Base-by-base conservation (phyloP, 1,140 invertebrate species). In the Coboldia fuscipes region DNA sequence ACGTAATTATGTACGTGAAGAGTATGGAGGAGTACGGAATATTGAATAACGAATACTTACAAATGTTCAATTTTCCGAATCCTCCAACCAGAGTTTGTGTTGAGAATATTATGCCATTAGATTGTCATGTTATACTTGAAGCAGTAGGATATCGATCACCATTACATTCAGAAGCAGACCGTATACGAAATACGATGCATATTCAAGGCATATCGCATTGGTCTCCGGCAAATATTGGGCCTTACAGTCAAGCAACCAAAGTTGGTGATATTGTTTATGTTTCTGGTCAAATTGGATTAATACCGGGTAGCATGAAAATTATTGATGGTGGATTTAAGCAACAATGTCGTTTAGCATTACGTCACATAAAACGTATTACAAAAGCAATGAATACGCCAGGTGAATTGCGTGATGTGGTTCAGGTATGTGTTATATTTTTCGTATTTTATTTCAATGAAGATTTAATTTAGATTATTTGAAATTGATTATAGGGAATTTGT, bases 171-270 rank as follows among this genome's bases (percentile, higher is more conserved):
- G 28, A 36, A 13, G n/a, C 6, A 17, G 20, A 31, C 3, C 33
- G 42, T 0, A 46, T 47, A 4, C 40, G 52, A 1, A 47, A 52
- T 28, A 79, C 75, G 8, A 81, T 93, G 77, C 86, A 93, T 56
- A 86, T 93, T 18, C 88, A 93, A 56, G 77, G 84, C 32, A 74
- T 93, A 37, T 93, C 86, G 16, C 84, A 93, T 58, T 94, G 89
- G 89, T 86, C 88, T 4, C 86, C 88, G 4, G 84, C 85, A 27
- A 92, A 89, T 50, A 92, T 96, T 42, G 88, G 88, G 12, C 88
- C 89, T 20, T 96, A 93, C 54, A 93, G 86, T 50, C 89, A 96
- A 62, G 81, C 80, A 17, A 66, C 82, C 37, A 70, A 72, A 60
- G 80, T 83, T 24, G 76, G 72, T 33, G 74, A 84, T 43, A 71